Evolutionary conservation across 2,797 vertebrate species (phyloP).

Genomic region (Xyrichtys novacula): DNA sequence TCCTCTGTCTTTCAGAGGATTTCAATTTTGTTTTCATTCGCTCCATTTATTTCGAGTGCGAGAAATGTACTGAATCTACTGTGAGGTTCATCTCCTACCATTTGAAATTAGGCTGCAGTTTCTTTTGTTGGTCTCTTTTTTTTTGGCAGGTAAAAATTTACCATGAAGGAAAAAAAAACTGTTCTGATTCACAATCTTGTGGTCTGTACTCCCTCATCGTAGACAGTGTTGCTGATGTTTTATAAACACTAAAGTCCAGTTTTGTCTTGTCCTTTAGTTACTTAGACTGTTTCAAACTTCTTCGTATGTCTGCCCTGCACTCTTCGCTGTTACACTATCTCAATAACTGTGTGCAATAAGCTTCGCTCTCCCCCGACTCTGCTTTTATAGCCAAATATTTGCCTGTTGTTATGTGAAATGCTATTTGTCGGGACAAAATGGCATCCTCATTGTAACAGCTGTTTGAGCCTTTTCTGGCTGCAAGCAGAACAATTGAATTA

Average conservation of each 20-base stretch:
- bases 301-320: slow-evolving; percentile 5
- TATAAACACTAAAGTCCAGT: slow-evolving; percentile 5
- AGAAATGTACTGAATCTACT: slow-evolving; percentile 50
- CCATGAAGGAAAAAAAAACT: slow-evolving; percentile 54
- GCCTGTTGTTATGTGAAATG: slow-evolving; percentile 71
- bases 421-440: slow-evolving; percentile 65
- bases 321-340: slow-evolving; percentile 36
- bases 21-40: slow-evolving; percentile 74
- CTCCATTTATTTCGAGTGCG: slow-evolving; percentile 69
- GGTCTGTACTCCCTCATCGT: slow-evolving; percentile 16
- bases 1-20: slow-evolving; percentile 66
- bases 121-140: slow-evolving; percentile 36
- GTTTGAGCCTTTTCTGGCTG: slow-evolving; percentile 64
- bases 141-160: slow-evolving; percentile 51
- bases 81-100: slow-evolving; percentile 62
- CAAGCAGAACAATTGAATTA: slow-evolving; percentile 75
- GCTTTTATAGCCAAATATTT: slow-evolving; percentile 71
- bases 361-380: slow-evolving; percentile 63
- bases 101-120: slow-evolving; percentile 59
- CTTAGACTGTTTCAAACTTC: slow-evolving; percentile 21
- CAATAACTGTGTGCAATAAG: slow-evolving; percentile 44
- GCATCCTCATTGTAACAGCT: slow-evolving; percentile 66
- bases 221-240: too few species aligned
- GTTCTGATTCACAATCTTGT: slow-evolving; percentile 5
- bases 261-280: slow-evolving; percentile 5